A percentile compares a stretch with the other conserved stretches of the same genome.
Conservation (phyloP, 2,113 vertebrate species). For the Psilopsiagon aymara region DNA sequence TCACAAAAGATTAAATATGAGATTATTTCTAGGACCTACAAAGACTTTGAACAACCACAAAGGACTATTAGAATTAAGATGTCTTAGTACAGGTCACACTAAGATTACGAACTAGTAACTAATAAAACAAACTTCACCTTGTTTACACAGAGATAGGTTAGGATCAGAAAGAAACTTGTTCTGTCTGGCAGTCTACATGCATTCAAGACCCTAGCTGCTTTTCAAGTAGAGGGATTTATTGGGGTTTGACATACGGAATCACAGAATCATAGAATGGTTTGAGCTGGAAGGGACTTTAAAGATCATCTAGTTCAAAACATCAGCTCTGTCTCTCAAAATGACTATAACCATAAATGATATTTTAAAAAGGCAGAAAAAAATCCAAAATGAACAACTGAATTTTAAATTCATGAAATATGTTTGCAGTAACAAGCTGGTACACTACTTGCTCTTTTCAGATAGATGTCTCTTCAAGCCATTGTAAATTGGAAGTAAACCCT, state of each 20-base stretch:
- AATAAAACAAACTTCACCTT: background rate
- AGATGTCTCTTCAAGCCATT: background rate
- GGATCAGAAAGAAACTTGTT: background rate
- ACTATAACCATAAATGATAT: background rate
- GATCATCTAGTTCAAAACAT: background rate
- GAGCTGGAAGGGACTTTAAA: background rate
- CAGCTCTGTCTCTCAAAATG: background rate
- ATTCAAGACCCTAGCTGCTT: background rate
- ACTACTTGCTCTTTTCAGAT: background rate
- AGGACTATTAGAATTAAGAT: background rate
- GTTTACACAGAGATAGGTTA: background rate
- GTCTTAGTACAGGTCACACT: background rate
- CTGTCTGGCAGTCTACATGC: background rate
- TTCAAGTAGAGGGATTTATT: background rate
- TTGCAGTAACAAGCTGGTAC: background rate
- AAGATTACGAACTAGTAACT: background rate
- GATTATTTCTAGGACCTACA: background rate
- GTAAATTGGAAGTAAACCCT: conserved; percentile 29
- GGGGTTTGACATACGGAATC: background rate
- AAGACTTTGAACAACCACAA: background rate
- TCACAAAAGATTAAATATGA: background rate
- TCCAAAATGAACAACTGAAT: background rate
- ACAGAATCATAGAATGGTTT: background rate
- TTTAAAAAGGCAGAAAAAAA: background rate
- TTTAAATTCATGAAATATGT: background rate